Conservation (phyloP, 2,797 vertebrate genomes). For the Aselliscus stoliczkanus region DNA sequence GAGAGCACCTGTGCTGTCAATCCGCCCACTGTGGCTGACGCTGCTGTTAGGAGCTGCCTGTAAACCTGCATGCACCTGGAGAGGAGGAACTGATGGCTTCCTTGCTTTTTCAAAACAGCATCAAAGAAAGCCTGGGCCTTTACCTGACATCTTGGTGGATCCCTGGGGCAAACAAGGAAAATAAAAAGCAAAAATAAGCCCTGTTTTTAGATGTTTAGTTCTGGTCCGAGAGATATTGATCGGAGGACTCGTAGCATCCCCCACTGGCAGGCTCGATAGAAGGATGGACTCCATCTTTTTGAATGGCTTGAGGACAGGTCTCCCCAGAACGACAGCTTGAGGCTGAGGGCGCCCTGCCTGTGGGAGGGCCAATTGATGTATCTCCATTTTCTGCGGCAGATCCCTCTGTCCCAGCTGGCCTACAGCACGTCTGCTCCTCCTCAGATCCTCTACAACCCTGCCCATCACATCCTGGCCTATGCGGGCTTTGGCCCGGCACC, state of each 20-base stretch:
- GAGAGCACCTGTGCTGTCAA: neutral
- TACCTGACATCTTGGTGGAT: too few species aligned
- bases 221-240: neutral
- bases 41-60: neutral
- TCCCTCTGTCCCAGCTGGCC: slow-evolving; percentile 82
- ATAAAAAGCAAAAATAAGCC: neutral
- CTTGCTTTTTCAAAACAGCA: neutral
- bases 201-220: neutral
- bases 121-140: neutral
- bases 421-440: slow-evolving; percentile 85
- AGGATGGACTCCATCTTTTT: neutral
- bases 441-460: slow-evolving; percentile 92
- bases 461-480: slow-evolving; percentile 91
- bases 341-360: neutral
- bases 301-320: neutral
- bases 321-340: neutral
- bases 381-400: slow-evolving; percentile 75
- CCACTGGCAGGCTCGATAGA: neutral
- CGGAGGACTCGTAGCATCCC: neutral
- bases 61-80: accelerated
- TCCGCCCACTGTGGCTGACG: accelerated
- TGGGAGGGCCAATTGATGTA: accelerated
- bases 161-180: neutral
- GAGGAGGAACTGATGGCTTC: neutral
- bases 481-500: slow-evolving; percentile 86